These are phyloP conservation scores for Ginglymostoma cirratum DNA, from an alignment of 2,113 vertebrate genomes.

Conservation along the genomic window DNA sequence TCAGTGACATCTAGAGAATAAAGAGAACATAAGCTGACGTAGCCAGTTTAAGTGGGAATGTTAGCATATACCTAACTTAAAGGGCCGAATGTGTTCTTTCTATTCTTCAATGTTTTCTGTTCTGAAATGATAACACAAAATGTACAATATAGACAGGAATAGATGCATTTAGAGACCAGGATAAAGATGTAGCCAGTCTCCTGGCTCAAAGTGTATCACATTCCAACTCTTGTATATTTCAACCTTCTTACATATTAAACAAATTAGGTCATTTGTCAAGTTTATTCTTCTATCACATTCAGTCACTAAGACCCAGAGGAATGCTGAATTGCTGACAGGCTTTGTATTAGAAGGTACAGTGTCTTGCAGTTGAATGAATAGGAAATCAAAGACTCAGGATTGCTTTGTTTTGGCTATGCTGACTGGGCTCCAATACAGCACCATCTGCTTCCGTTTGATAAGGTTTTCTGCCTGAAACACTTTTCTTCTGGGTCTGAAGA, in stretches of 20 bases:
- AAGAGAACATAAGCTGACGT: not conserved
- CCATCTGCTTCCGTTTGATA: conserved; percentile 14
- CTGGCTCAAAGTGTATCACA: not conserved
- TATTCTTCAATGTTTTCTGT: not conserved
- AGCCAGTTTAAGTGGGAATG: not conserved
- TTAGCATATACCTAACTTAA: not conserved
- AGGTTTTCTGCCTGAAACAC: not conserved
- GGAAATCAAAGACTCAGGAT: not conserved
- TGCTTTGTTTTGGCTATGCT: conserved; percentile 6
- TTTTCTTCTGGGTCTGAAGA: not conserved
- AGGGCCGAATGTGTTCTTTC: not conserved
- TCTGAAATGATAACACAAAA: not conserved
- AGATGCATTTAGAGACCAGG: not conserved
- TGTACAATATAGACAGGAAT: not conserved
- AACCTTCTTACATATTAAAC: not conserved
- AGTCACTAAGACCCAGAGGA: not conserved
- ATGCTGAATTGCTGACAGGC: not conserved
- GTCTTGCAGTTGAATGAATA: not conserved
- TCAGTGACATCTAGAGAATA: no score
- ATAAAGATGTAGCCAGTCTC: not conserved
- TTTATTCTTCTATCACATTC: not conserved
- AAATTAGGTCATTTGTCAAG: not conserved
- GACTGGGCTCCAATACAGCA: not conserved
- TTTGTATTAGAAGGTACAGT: not conserved
- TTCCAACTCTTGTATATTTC: not conserved